These are phyloP conservation scores for Molorchus minor DNA, from an alignment of 2,888 invertebrate genomes.

Conservation along the genomic window DNA sequence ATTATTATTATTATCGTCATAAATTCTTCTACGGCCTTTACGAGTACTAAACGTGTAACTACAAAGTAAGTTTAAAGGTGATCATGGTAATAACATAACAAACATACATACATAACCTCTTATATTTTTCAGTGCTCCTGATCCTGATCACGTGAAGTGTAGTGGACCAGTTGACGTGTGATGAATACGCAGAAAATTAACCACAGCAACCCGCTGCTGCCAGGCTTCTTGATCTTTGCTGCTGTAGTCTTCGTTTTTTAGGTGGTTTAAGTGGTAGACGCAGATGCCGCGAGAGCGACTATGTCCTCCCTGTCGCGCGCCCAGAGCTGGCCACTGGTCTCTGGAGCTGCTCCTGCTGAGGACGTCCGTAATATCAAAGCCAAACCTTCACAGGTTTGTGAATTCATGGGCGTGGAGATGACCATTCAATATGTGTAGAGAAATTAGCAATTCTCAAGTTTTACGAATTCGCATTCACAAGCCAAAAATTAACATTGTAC, in stretches of 20 bases:
- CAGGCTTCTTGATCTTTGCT: background rate
- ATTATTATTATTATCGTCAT: no score
- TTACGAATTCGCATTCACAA: no score
- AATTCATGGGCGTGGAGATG: background rate
- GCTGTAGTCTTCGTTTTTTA: background rate
- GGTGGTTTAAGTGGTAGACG: constrained; percentile 26
- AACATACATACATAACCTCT: background rate
- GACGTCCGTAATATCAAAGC: constrained; percentile 59
- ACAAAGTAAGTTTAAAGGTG: constrained; percentile 15
- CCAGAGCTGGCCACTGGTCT: constrained; percentile 65
- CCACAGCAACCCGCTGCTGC: background rate
- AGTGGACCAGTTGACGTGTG: constrained; percentile 9
- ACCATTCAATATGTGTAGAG: constrained; percentile 2
- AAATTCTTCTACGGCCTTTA: no score
- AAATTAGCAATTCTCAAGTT: no score
- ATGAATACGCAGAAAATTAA: constrained; percentile 1
- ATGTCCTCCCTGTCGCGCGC: constrained; percentile 64
- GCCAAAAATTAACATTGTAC: no score
- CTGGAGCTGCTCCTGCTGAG: constrained; percentile 65
- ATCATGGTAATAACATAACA: background rate
- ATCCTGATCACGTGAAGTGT: background rate
- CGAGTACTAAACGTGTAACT: background rate
- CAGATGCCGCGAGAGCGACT: constrained; percentile 22
- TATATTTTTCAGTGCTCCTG: constrained; percentile 8
- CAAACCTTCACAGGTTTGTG: constrained; percentile 51